Base-by-base conservation (phyloP, 1,140 invertebrate genomes). In the Phortica variegata region DNA sequence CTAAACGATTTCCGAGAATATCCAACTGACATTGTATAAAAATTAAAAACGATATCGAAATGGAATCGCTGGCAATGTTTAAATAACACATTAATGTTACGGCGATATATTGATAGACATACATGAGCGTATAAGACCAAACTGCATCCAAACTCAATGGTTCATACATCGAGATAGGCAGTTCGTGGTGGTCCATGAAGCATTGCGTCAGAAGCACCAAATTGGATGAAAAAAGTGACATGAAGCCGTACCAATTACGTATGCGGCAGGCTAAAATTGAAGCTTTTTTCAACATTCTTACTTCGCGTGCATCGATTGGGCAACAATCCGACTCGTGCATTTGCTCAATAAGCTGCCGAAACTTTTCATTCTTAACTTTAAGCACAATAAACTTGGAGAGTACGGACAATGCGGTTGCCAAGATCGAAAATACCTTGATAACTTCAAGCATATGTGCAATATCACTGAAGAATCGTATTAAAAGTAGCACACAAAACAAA, bases 61-160 rank as follows among this genome's bases (percentile, higher is more conserved):
- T 36, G 7, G 71, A 58, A n/a, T 73, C 71, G 34, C 56, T 73
- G 26, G 65, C 47, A 10, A 73, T 65, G 31, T 73, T 73, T 5
- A 73, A 15, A 23, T 47, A 49, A 47, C 71, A 73, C 9, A 58
- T 54, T 2, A 60, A 17, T 34, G 59, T 6, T 20, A 73, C 9
- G 8, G 54, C 46, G 18, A 65, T 13, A 31, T 52, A 44, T 13
- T 73, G 61, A 15, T 46, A 65, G 4, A 56, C 12, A n/a, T 46
- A 68, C 8, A 63, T 41, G 1, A 37, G 20, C 10, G 39, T 45
- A 13, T 58, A 68, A 20, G 65, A 69, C 0, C 23, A 7, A 7
- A 23, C 21, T 5, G 17, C 12, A 13, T 47, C 19, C 6, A 52
- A 10, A 3, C 44, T n/a, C 39, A 65, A 69, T 6, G 61, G 57